Percentiles rank a stretch among this genome's conserved stretches.
phyloP scores from a whole-genome alignment of 2,797 vertebrate genomes.

The Triplophysa bombifrons region DNA sequence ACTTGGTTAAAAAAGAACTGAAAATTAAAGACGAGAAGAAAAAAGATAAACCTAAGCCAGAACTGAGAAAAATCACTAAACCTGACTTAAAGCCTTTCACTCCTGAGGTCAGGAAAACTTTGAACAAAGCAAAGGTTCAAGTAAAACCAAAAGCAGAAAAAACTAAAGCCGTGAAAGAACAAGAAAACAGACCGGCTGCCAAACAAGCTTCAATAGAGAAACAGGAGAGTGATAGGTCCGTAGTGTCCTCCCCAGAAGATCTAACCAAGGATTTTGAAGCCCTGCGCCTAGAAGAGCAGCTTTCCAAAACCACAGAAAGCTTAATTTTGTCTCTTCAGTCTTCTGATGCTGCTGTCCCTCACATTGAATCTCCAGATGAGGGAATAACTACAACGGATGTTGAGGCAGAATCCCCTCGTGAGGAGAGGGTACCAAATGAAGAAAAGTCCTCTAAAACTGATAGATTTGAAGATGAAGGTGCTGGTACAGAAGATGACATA shows the following conservation, averaged over 20 bases:
- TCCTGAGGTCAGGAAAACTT: slow-evolving; percentile 94
- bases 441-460: slow-evolving; percentile 60
- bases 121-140: slow-evolving; percentile 93
- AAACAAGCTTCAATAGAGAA: slow-evolving; percentile 64
- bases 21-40: slow-evolving; percentile 92
- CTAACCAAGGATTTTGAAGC: slow-evolving; percentile 97
- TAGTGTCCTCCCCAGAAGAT: slow-evolving; percentile 94
- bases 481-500: slow-evolving; percentile 59
- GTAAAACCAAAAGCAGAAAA: slow-evolving; percentile 87
- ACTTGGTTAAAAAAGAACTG: slow-evolving; percentile 84
- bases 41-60: slow-evolving; percentile 82
- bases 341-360: slow-evolving; percentile 65
- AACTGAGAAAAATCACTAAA: slow-evolving; percentile 89
- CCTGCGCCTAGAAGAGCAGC: slow-evolving; percentile 80
- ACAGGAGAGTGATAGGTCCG: slow-evolving; percentile 78
- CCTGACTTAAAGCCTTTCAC: slow-evolving; percentile 95
- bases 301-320: slow-evolving; percentile 64
- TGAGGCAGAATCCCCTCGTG: slow-evolving; percentile 66
- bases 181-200: slow-evolving; percentile 77
- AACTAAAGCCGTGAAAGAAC: slow-evolving; percentile 83
- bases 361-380: slow-evolving; percentile 68
- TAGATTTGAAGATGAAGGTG: slow-evolving; percentile 65
- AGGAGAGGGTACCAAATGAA: slow-evolving; percentile 61
- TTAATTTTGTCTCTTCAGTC: slow-evolving; percentile 59
- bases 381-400: slow-evolving; percentile 62